phyloP scores from a whole-genome alignment of 2,113 vertebrate species.

The Craseonycteris thonglongyai region DNA sequence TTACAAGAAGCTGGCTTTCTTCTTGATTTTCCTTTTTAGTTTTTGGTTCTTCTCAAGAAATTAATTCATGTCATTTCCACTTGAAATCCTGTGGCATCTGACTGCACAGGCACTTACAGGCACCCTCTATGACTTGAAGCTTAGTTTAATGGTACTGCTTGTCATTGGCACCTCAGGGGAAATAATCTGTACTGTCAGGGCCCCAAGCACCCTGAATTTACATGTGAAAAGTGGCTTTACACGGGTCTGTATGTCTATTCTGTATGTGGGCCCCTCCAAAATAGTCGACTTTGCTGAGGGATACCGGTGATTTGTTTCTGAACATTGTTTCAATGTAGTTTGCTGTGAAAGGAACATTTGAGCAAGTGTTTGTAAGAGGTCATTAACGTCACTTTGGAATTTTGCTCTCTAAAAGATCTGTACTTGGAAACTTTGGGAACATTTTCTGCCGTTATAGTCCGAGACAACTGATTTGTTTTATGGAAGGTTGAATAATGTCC shows the following conservation, averaged over 20 bases:
- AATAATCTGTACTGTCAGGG: neutral
- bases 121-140: conserved; percentile 23
- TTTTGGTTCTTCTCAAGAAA: conserved; percentile 61
- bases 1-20: conserved; percentile 41
- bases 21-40: conserved; percentile 48
- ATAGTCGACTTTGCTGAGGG: neutral
- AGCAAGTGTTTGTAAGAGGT: conserved; percentile 23
- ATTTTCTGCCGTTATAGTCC: neutral
- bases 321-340: neutral
- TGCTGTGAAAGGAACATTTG: neutral
- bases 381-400: conserved; percentile 39
- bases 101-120: conserved; percentile 30
- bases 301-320: neutral
- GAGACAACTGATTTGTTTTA: neutral
- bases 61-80: conserved; percentile 67
- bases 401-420: conserved; percentile 7
- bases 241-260: neutral
- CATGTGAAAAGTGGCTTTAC: neutral
- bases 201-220: neutral
- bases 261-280: neutral
- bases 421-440: conserved; percentile 14
- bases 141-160: conserved; percentile 20
- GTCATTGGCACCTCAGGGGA: neutral
- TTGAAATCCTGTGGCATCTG: conserved; percentile 61
- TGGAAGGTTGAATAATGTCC: conserved; percentile 4